A percentile compares a stretch with the other conserved stretches of the same genome.
These are phyloP conservation scores for Xanthia togata DNA, from an alignment of 2,888 invertebrate species.

Conservation along the genomic window DNA sequence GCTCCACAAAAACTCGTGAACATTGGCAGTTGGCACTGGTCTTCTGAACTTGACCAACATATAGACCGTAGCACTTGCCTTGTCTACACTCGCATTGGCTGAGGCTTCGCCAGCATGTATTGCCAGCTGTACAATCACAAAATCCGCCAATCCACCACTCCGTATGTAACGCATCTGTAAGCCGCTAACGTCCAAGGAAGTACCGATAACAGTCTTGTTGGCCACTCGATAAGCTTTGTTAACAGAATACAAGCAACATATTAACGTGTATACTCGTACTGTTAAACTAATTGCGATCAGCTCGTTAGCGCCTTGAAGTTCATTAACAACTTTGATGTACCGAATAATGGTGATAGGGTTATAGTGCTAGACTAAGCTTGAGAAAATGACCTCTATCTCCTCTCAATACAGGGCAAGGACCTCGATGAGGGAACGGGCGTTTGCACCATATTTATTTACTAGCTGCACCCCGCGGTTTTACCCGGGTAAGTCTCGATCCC, in stretches of 20 bases:
- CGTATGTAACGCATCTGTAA: slow-evolving; percentile 56
- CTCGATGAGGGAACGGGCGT: not conserved
- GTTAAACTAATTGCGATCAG: slow-evolving; percentile 58
- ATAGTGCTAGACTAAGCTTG: slow-evolving; percentile 23
- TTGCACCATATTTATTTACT: not conserved
- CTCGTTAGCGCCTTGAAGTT: slow-evolving; percentile 58
- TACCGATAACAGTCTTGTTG: slow-evolving; percentile 74
- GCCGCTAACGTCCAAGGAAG: slow-evolving; percentile 75
- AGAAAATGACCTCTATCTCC: slow-evolving; percentile 16
- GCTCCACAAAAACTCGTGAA: no score
- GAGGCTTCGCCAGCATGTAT: no score
- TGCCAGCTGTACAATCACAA: not conserved
- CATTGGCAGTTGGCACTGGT: no score
- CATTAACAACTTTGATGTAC: slow-evolving; percentile 53
- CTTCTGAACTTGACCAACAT: no score
- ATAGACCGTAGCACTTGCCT: no score
- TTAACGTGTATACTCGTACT: slow-evolving; percentile 49
- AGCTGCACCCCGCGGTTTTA: no score
- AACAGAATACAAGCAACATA: slow-evolving; percentile 66
- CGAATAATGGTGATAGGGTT: slow-evolving; percentile 32
- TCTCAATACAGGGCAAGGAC: not conserved
- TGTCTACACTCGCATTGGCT: no score
- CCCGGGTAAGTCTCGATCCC: no score
- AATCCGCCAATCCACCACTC: not conserved
- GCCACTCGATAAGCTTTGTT: slow-evolving; percentile 76